Base-by-base conservation (phyloP, 2,113 vertebrate species). In the Speoplatyrhinus poulsoni region DNA sequence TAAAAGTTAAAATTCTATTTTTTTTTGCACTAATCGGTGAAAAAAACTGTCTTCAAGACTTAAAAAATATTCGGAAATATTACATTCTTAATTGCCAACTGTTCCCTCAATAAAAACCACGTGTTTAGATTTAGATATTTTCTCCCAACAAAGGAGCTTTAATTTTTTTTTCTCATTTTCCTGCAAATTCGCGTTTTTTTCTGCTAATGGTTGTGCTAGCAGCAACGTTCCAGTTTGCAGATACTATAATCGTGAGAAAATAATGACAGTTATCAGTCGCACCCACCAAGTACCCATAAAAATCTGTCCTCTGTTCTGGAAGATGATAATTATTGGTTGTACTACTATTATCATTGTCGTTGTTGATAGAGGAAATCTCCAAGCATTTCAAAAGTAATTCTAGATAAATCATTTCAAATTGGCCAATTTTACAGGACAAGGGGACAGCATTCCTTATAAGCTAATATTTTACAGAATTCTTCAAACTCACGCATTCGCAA, bases 241-340 rank as follows among this genome's bases (percentile, higher is more conserved):
- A 91, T 92, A 88, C 88, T 90, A 88, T 89, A 91, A 93, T 91
- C 87, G 88, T 88, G 85, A 84, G 87, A 90, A 91, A 92, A 90
- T 93, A 92, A 91, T 89, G 85, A 92, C 90, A 92, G 89, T 89
- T 90, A 90, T 91, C 89, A 91, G 89, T 90, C 90, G 85, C 90
- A 89, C 85, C 89, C 90, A 91, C 85, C 84, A 88, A 89, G 87
- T 91, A 80, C 87, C 88, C 87, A 91, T 86, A 91, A 91, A 90
- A 92, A 92, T 90, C 81, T 87, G 87, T 92, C 82, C 83, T 90
- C 87, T 87, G 88, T 91, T 89, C 91, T 90, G 90, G 89, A 91
- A 90, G 88, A 91, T 92, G 89, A 93, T 93, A 92, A 93, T 93
- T 94, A 91, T 92, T 90, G 90, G 90, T 91, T 91, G 91, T 92